Evolutionary conservation across 2,113 vertebrate genomes (phyloP).

Genomic region (Bagarius yarrelli): DNA sequence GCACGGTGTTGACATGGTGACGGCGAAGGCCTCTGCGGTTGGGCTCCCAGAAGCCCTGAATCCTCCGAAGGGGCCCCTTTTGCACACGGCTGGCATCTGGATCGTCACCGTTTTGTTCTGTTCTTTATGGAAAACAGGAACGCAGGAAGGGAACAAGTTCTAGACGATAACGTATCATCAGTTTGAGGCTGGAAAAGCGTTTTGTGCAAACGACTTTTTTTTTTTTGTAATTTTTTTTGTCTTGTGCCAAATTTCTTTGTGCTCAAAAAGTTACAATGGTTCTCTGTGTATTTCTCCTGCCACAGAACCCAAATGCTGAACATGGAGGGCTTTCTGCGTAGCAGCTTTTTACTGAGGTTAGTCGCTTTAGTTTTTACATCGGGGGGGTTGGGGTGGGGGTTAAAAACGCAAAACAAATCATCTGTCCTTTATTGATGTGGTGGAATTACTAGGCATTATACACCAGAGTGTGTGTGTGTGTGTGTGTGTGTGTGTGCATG

Average conservation of each 20-base stretch:
- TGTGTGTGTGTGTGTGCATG: constrained; percentile 45
- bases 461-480: constrained; percentile 47
- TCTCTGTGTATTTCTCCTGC: constrained; percentile 77
- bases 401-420: constrained; percentile 33
- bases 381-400: constrained; percentile 53
- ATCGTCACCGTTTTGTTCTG: constrained; percentile 61
- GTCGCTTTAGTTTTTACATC: constrained; percentile 70
- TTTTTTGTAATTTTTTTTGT: constrained; percentile 30
- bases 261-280: constrained; percentile 71
- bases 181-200: constrained; percentile 44
- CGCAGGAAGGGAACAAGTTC: constrained; percentile 39
- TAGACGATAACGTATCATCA: constrained; percentile 53
- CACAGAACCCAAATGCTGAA: constrained; percentile 77
- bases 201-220: constrained; percentile 38
- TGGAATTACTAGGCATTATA: too few relatives aligned
- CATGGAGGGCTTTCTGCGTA: constrained; percentile 81
- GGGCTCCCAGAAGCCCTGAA: constrained; percentile 61
- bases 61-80: constrained; percentile 64
- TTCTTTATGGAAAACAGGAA: constrained; percentile 53
- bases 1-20: constrained; percentile 44
- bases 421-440: constrained; percentile 40
- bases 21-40: constrained; percentile 63
- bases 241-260: constrained; percentile 43
- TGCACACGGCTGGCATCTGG: constrained; percentile 75
- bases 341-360: constrained; percentile 83